Percentiles rank a stretch among this genome's conserved stretches.
Evolutionary conservation across 53 echinoderm and acorn worm genomes (phyloP).

Genomic region (Paracentrotus lividus): DNA sequence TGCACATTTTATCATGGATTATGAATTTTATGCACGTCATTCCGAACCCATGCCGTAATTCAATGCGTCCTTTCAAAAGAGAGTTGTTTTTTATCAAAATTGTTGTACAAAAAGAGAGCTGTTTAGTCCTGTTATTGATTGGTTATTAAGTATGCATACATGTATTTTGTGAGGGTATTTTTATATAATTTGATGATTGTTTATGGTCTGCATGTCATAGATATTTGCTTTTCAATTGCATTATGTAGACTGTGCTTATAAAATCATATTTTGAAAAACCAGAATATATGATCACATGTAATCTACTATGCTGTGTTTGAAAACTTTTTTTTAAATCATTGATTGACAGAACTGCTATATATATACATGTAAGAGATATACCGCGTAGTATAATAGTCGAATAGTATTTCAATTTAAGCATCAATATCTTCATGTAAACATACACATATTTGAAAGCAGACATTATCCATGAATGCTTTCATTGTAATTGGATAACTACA

Average conservation of each 20-base stretch:
- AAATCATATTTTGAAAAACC: not conserved
- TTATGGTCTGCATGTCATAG: no score
- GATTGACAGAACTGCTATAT: not conserved
- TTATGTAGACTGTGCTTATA: not conserved
- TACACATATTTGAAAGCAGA: not conserved
- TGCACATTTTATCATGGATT: constrained; percentile 1
- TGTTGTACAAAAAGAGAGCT: not conserved
- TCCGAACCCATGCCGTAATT: not conserved
- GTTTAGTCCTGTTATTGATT: no score
- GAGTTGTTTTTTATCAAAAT: not conserved
- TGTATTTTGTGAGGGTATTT: not conserved
- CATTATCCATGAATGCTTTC: not conserved
- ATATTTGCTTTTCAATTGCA: not conserved
- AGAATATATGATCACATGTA: not conserved
- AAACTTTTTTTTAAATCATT: not conserved
- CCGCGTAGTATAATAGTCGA: not conserved
- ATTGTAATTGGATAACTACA: not conserved
- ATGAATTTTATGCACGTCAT: not conserved
- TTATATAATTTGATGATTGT: not conserved
- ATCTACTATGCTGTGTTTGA: not conserved
- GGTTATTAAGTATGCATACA: not conserved
- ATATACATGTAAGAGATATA: not conserved
- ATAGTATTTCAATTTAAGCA: not conserved
- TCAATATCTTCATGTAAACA: not conserved
- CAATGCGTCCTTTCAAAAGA: not conserved